These are phyloP conservation scores for Schizopygopsis pylzovi DNA, from an alignment of 2,797 vertebrate genomes.

Conservation along the genomic window DNA sequence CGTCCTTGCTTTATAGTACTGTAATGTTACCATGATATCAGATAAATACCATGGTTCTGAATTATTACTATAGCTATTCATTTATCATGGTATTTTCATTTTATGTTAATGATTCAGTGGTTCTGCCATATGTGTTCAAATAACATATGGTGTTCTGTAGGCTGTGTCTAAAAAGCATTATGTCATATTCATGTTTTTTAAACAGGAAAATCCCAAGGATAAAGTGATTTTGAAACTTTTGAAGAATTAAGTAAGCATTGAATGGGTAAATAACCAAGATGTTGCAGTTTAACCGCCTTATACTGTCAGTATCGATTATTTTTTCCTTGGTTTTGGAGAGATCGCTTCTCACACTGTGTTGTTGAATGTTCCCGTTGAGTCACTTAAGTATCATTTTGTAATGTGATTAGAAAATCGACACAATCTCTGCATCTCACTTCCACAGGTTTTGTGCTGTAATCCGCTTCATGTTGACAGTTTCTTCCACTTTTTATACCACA, in stretches of 20 bases:
- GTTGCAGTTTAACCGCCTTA: constrained; percentile 28
- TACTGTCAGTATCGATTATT: constrained; percentile 17
- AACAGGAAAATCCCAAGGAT: not conserved
- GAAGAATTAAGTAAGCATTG: not conserved
- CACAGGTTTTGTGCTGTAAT: not conserved
- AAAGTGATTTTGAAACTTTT: not conserved
- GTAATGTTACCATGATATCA: not conserved
- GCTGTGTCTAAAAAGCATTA: not conserved
- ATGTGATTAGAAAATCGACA: constrained; percentile 21
- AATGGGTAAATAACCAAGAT: constrained; percentile 10
- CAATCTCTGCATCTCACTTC: not conserved
- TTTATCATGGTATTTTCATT: not conserved
- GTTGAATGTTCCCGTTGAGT: constrained; percentile 7
- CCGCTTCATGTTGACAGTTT: not conserved
- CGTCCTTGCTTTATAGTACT: not conserved
- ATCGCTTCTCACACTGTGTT: constrained; percentile 24
- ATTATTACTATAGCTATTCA: not conserved
- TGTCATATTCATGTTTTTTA: too few relatives aligned
- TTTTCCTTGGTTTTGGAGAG: not conserved
- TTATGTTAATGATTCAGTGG: not conserved
- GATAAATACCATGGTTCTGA: not conserved
- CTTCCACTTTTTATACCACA: not conserved
- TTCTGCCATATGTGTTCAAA: not conserved
- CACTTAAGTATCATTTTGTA: not conserved
- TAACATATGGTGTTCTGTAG: not conserved